Conservation (phyloP, 2,888 invertebrate species). For the Osmoderma eremita region DNA sequence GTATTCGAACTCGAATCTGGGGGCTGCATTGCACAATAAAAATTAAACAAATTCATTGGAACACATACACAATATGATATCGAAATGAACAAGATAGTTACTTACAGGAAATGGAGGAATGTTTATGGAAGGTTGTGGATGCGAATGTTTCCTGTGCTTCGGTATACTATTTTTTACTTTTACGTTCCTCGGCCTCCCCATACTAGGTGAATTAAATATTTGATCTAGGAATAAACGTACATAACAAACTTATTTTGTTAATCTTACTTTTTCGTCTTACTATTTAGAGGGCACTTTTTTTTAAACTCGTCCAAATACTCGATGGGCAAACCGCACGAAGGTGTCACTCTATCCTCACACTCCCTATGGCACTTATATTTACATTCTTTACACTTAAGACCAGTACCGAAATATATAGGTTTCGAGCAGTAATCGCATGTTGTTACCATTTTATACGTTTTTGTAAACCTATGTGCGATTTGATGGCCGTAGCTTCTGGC, state of each 20-base stretch:
- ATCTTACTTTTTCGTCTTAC: slow-evolving; percentile 51
- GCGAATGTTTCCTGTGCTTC: slow-evolving; percentile 67
- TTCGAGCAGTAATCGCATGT: slow-evolving; percentile 88
- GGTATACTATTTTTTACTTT: slow-evolving; percentile 61
- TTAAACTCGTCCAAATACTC: slow-evolving; percentile 86
- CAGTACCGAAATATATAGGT: slow-evolving; percentile 72
- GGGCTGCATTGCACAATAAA: slow-evolving; percentile 64
- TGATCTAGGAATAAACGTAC: slow-evolving; percentile 47
- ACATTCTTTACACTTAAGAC: slow-evolving; percentile 93
- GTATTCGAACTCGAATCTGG: slow-evolving; percentile 93
- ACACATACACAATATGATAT: slow-evolving; percentile 5
- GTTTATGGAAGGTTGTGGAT: slow-evolving; percentile 68
- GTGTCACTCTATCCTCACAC: slow-evolving; percentile 90
- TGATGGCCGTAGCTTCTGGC: slow-evolving; percentile 84
- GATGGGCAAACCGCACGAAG: slow-evolving; percentile 90
- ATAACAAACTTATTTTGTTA: no score
- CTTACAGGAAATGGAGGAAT: slow-evolving; percentile 69
- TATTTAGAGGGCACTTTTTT: slow-evolving; percentile 76
- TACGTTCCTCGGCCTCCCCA: slow-evolving; percentile 61
- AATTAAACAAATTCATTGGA: slow-evolving; percentile 22
- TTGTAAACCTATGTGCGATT: slow-evolving; percentile 90
- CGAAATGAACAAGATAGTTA: slow-evolving; percentile 44
- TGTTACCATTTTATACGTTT: slow-evolving; percentile 87
- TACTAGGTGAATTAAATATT: slow-evolving; percentile 64
- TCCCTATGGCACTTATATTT: slow-evolving; percentile 91